Evolutionary conservation across 2,113 vertebrate species (phyloP), one percentile per base, ranked within the genome.

Genomic region (Zapornia atra): DNA sequence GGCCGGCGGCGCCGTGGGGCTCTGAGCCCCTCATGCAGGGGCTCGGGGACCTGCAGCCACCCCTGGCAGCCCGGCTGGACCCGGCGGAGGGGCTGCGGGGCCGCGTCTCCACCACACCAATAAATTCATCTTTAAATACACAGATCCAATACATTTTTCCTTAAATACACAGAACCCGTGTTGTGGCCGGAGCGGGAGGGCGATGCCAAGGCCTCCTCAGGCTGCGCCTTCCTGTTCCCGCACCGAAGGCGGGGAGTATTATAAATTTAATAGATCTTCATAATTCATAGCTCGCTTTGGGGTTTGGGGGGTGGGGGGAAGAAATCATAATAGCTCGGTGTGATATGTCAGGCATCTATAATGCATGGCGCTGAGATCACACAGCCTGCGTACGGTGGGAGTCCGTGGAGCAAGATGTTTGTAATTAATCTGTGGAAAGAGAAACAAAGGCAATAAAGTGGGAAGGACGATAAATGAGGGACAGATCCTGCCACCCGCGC

Each of bases 281-380:
- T 95, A 95, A 95, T 97, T 97, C 97, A 94, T 97, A 94, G 93
- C 94, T 97, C 96, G 95, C 96, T 98, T 95, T 46, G 44, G 44
- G 44, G 44, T 17, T 19, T 46, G 44, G 44, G 44, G 44, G 17
- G 94, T 95, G 97, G 88, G 92, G 96, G 91, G 88, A 91, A 95
- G 97, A 98, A 93, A 97, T 93, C 96, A 95, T 97, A 97, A 98
- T 98, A 98, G 98, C 96, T 98, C 81, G 92, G 97, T 97, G 97
- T 97, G 96, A 95, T 98, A 97, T 94, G 96, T 97, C 95, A 96
- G 90, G 91, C 94, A 96, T 97, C 86, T 96, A 97, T 97, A 97
- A 97, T 96, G 97, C 96, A 97, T 97, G 82, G 60, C 1, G 2
- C 90, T 96, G 96, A 96, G 97, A 97, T 96, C 96, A 94, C 92